Percentiles rank a stretch among this genome's conserved stretches.
Evolutionary conservation across 2,113 vertebrate species (phyloP).

Genomic region (Vulpes lagopus): DNA sequence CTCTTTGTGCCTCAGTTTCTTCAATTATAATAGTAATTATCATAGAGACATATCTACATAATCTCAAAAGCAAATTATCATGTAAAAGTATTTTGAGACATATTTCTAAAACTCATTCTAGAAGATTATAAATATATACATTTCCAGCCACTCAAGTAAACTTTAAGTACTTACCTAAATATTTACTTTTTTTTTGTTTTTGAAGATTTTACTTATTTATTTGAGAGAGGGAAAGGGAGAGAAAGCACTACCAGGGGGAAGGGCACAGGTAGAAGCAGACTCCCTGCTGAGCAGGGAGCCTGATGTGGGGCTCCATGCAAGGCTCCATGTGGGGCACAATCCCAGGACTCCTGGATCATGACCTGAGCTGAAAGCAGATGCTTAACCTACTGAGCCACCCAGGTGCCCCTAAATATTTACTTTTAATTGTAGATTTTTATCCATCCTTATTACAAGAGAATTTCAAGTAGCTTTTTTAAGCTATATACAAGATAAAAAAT

Average conservation of each 20-base stretch:
- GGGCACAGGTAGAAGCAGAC: no score
- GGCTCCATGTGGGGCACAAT: no score
- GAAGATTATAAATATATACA: background rate
- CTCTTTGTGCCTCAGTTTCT: background rate
- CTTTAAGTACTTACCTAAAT: background rate
- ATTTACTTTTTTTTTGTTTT: background rate
- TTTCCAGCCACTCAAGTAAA: background rate
- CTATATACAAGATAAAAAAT: background rate
- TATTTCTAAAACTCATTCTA: conserved; percentile 26
- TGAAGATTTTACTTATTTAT: no score
- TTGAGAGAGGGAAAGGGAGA: no score
- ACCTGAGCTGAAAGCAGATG: no score
- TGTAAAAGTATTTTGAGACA: conserved; percentile 34
- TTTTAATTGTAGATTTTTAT: conserved; percentile 14
- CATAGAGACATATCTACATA: background rate
- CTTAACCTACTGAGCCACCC: no score
- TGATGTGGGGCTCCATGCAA: no score
- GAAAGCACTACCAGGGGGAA: no score
- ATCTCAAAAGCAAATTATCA: background rate
- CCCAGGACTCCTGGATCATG: no score
- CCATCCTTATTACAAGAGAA: background rate
- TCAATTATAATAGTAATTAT: background rate
- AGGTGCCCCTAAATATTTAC: background rate
- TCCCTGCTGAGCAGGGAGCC: no score
- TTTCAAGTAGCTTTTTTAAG: conserved; percentile 22